These are phyloP conservation scores for Podarcis muralis DNA, from an alignment of 2,113 vertebrate species.

Conservation along the genomic window DNA sequence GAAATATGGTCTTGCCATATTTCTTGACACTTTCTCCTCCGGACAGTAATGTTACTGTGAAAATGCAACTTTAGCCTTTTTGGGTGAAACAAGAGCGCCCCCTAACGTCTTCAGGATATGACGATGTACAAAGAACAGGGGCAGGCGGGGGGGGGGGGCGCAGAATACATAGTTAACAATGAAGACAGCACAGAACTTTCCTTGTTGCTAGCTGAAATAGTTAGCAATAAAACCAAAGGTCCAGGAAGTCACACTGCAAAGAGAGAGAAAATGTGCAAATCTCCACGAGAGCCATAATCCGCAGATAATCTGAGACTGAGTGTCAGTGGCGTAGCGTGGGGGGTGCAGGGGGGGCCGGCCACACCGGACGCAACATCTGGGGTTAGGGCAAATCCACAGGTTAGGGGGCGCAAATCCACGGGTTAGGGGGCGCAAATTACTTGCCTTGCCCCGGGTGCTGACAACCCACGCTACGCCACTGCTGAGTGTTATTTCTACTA, in stretches of 20 bases:
- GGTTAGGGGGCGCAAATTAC: too few species aligned
- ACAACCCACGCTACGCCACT: too few species aligned
- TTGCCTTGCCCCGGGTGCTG: too few species aligned
- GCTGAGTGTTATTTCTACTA: background rate
- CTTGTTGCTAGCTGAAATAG: background rate
- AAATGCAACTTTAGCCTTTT: background rate
- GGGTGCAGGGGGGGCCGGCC: too few species aligned
- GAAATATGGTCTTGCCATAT: background rate
- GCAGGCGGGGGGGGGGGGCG: background rate
- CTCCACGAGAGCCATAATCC: background rate
- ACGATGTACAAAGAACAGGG: background rate
- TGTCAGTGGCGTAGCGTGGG: too few species aligned
- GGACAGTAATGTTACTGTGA: background rate
- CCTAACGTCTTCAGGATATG: background rate
- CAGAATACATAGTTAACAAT: background rate
- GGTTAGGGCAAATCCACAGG: too few species aligned
- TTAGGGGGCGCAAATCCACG: too few species aligned
- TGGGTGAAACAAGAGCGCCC: slow-evolving; percentile 24
- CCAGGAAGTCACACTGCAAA: background rate
- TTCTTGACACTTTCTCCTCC: background rate
- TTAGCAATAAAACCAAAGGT: background rate
- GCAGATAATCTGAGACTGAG: background rate
- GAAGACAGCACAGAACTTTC: background rate
- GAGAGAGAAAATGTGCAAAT: background rate
- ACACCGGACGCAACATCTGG: too few species aligned